Evolutionary conservation across 1,140 invertebrate genomes (phyloP), one percentile per base, ranked within the genome.

Genomic region (Venturia canescens): DNA sequence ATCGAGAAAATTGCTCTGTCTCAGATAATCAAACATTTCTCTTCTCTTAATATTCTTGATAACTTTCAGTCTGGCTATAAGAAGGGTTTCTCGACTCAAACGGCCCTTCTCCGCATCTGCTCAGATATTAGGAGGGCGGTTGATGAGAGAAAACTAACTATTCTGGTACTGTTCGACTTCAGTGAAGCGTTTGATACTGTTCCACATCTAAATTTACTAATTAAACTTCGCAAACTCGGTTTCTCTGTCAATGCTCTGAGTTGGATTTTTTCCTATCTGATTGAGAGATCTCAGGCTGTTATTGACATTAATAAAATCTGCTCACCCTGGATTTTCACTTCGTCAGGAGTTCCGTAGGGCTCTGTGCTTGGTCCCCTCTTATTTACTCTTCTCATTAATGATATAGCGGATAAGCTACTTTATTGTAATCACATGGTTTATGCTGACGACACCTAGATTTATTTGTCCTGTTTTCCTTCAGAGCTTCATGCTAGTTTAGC

Each of bases 81-180:
- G n/a, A n/a, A n/a, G n/a, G 69, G 18, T 82, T 1, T 38, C 79
- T 3, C 70, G 79, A 44, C 34, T 31, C 18, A 27, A 75, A 15
- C 70, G 67, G 9, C 34, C 84, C 38, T 76, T 84, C 18, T 69
- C 74, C 1, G 84, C 84, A 67, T 84, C 81, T 1, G 85, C 85
- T 44, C 82, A 85, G 71, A 48, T 78, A 1, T n/a, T n/a, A n/a
- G n/a, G n/a, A n/a, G n/a, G n/a, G n/a, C n/a, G n/a, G n/a, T n/a
- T n/a, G n/a, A n/a, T n/a, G n/a, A n/a, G n/a, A n/a, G n/a, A n/a
- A n/a, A n/a, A n/a, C n/a, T n/a, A n/a, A n/a, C n/a, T n/a, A n/a
- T n/a, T n/a, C n/a, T n/a, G n/a, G n/a, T n/a, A n/a, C n/a, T n/a
- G n/a, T n/a, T n/a, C n/a, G n/a, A n/a, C n/a, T n/a, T n/a, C n/a